Evolutionary conservation across 2,797 vertebrate genomes (phyloP).

Genomic region (Huso huso): DNA sequence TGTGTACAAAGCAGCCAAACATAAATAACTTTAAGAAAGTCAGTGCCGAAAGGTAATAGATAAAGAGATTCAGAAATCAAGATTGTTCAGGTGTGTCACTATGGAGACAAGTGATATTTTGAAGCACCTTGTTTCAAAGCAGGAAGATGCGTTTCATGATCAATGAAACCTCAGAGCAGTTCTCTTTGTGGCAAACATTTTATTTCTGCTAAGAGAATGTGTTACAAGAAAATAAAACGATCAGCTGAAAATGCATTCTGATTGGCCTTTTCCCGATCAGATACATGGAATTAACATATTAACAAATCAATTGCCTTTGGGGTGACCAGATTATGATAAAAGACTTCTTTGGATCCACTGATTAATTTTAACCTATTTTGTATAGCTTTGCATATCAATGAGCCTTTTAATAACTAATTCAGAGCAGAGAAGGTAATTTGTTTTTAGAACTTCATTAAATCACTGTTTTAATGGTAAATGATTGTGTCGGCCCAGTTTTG

Average conservation of each 20-base stretch:
- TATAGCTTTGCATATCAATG: slow-evolving; percentile 56
- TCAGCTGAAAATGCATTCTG: slow-evolving; percentile 24
- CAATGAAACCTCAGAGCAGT: not conserved
- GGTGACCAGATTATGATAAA: slow-evolving; percentile 50
- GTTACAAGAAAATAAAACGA: slow-evolving; percentile 25
- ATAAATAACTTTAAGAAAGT: not conserved
- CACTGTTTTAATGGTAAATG: slow-evolving; percentile 50
- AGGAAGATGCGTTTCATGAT: slow-evolving; percentile 1
- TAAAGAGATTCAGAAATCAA: not conserved
- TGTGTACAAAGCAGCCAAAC: not conserved
- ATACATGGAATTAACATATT: slow-evolving; percentile 31
- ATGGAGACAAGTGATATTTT: not conserved
- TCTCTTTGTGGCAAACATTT: slow-evolving; percentile 19
- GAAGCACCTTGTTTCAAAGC: slow-evolving; percentile 5
- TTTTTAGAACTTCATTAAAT: slow-evolving; percentile 56
- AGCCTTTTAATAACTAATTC: slow-evolving; percentile 52
- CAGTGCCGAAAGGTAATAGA: not conserved
- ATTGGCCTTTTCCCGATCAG: slow-evolving; percentile 20
- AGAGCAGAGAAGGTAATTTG: slow-evolving; percentile 51
- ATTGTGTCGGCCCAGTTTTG: slow-evolving; percentile 46
- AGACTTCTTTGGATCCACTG: slow-evolving; percentile 46
- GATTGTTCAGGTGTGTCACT: not conserved
- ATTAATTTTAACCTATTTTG: slow-evolving; percentile 59
- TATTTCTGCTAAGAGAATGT: slow-evolving; percentile 7
- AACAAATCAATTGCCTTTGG: slow-evolving; percentile 33